These are phyloP conservation scores for Pteria penguin DNA, from an alignment of 2,888 invertebrate species.

Conservation along the genomic window DNA sequence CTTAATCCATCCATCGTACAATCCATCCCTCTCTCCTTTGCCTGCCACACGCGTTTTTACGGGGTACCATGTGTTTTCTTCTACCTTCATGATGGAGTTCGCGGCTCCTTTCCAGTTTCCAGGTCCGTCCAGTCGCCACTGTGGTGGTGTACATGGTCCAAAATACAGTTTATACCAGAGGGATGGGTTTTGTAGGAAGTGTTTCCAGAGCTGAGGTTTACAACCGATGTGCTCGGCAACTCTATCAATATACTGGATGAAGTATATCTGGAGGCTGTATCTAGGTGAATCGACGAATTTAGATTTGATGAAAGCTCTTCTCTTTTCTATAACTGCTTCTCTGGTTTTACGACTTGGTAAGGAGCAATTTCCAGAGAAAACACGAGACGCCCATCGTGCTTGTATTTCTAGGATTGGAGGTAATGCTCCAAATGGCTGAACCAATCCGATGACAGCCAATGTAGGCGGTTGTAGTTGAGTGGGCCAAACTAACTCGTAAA, in stretches of 20 bases:
- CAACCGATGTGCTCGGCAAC: conserved; percentile 55
- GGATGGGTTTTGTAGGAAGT: conserved; percentile 52
- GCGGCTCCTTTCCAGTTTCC: conserved; percentile 58
- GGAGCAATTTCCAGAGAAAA: conserved; percentile 50
- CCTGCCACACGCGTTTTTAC: conserved; percentile 56
- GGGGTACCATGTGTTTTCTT: conserved; percentile 57
- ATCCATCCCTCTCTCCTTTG: conserved; percentile 51
- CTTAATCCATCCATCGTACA: conserved; percentile 60
- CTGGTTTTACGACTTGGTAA: conserved; percentile 48
- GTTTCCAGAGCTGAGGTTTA: conserved; percentile 53
- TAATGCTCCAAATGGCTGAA: conserved; percentile 62
- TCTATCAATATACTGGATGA: conserved; percentile 58
- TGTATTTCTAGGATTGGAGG: conserved; percentile 62
- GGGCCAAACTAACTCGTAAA: conserved; percentile 60
- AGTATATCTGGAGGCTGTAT: conserved; percentile 59
- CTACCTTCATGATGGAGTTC: conserved; percentile 48
- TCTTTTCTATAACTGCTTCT: conserved; percentile 44
- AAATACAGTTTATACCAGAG: conserved; percentile 54
- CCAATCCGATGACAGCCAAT: conserved; percentile 61
- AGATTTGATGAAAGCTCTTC: conserved; percentile 48
- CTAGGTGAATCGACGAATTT: conserved; percentile 58
- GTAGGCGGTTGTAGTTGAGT: conserved; percentile 49
- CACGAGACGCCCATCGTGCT: conserved; percentile 55
- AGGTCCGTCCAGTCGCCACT: conserved; percentile 60
- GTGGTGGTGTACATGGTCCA: conserved; percentile 57